These are phyloP conservation scores for Megaptera novaeangliae DNA, from an alignment of 2,113 vertebrate species.

Conservation along the genomic window DNA sequence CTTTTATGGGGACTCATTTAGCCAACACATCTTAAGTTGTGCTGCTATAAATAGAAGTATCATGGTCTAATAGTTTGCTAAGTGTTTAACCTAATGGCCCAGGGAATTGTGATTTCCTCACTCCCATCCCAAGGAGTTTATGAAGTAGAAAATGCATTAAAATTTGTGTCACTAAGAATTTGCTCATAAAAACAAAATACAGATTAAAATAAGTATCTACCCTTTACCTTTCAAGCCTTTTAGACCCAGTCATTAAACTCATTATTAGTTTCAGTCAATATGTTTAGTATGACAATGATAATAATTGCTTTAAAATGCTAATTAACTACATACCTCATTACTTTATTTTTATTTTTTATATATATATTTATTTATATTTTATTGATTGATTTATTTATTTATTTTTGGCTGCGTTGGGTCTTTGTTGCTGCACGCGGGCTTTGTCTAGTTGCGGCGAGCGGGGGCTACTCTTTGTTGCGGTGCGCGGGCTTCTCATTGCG, in stretches of 20 bases:
- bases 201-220: neutral
- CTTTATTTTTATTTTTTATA: no score
- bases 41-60: neutral
- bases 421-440: no score
- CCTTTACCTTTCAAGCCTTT: slow-evolving; percentile 25
- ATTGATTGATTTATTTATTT: no score
- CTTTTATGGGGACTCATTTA: neutral
- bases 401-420: no score
- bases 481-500: no score
- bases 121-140: neutral
- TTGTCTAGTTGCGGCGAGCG: no score
- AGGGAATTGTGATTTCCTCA: slow-evolving; percentile 4
- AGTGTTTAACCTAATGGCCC: neutral
- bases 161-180: slow-evolving; percentile 11
- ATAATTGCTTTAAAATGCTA: neutral
- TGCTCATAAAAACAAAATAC: slow-evolving; percentile 23
- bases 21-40: neutral
- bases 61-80: neutral
- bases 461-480: no score
- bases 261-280: neutral
- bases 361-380: no score
- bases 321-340: neutral
- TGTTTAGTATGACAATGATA: neutral
- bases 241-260: neutral
- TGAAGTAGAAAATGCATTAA: slow-evolving; percentile 44